Base-by-base conservation (phyloP, 2,888 invertebrate species). In the Onthophagus sagittarius region DNA sequence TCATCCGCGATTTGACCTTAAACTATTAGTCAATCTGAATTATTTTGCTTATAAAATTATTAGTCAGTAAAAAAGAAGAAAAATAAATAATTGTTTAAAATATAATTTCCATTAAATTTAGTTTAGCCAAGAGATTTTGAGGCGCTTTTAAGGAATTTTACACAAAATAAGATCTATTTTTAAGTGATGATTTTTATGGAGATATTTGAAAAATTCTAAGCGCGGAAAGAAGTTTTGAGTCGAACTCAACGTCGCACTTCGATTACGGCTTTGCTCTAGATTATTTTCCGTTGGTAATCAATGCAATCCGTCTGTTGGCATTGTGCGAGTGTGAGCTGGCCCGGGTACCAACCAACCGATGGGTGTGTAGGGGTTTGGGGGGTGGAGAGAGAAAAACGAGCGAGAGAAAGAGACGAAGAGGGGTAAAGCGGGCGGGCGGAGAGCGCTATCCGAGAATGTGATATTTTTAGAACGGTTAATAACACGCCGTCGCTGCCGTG, bases 391-490 rank as follows among this genome's bases (percentile, higher is more conserved):
- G 23, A 23, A 23, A 23, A 23, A 23, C 23, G 23, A 23, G 23
- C 23, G 23, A 23, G 23, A 23, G 23, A 23, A 23, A 23, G 23
- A 23, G 71, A 71, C 69, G 70, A 62, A 73, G 71, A 69, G 73
- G 71, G 75, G 9, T 53, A 11, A 53, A 64, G 70, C 31, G 69
- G 72, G 53, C 31, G 70, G 71, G 69, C 69, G 74, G 69, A 64
- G 63, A 23, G 14, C 14, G 14, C 63, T 73, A 73, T 72, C 71
- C 69, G 71, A 65, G 72, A 73, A 73, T 75, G 72, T 72, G 80
- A 84, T 81, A 83, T 84, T 84, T 84, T 84, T 83, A 83, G 84
- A 82, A 84, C 81, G 83, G 83, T 78, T 84, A 84, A 31, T 31
- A 83, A 83, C 83, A 83, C 77, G 79, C 15, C 15, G 13, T 13